These are phyloP conservation scores for Ceriagrion tenellum DNA, from an alignment of 2,888 invertebrate genomes.

Conservation along the genomic window DNA sequence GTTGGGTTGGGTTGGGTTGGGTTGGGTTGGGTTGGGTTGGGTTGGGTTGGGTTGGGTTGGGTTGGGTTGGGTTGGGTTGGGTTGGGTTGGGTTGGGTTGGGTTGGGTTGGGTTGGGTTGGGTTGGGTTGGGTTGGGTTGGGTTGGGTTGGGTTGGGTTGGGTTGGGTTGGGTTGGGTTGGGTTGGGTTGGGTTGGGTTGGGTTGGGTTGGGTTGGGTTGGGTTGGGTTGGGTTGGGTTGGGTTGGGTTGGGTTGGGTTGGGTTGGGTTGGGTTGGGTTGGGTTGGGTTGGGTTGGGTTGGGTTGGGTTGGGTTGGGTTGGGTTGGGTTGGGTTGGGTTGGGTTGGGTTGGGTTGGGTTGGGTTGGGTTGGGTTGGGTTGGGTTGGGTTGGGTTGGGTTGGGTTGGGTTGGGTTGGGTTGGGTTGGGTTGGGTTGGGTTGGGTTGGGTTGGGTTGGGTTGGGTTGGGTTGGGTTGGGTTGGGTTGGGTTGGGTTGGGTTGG, in stretches of 20 bases:
- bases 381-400: constrained; percentile 68
- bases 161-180: constrained; percentile 71
- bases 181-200: constrained; percentile 70
- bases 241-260: constrained; percentile 71
- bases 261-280: constrained; percentile 71
- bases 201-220: constrained; percentile 71
- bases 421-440: constrained; percentile 45
- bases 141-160: constrained; percentile 72
- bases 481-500: constrained; percentile 71
- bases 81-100: constrained; percentile 62
- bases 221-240: constrained; percentile 72
- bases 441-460: constrained; percentile 27
- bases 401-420: constrained; percentile 24
- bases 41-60: constrained; percentile 68
- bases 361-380: constrained; percentile 73
- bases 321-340: constrained; percentile 70
- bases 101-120: constrained; percentile 64
- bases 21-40: constrained; percentile 60
- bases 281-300: constrained; percentile 71
- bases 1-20: constrained; percentile 69
- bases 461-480: constrained; percentile 69
- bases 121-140: constrained; percentile 60
- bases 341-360: constrained; percentile 72
- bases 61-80: constrained; percentile 68
- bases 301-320: constrained; percentile 72